Conservation (phyloP, 1,140 invertebrate genomes). For the Zaprionus vittiger region DNA sequence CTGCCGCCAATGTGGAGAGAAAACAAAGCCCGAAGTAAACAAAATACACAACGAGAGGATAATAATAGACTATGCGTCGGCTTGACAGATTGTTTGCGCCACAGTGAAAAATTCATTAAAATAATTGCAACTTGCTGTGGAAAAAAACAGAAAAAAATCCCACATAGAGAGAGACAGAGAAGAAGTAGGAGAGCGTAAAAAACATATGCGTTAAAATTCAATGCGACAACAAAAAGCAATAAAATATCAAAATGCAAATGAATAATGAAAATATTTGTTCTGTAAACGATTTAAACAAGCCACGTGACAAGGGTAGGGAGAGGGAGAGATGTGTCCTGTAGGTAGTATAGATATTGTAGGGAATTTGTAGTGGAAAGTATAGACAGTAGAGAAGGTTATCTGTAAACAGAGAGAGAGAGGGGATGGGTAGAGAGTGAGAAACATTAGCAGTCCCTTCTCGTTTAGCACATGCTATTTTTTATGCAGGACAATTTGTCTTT, state of each 20-base stretch:
- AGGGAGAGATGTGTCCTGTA: background rate
- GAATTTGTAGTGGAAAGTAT: too few relatives aligned
- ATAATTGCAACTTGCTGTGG: background rate
- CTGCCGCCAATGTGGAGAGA: conserved; percentile 30
- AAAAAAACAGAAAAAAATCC: background rate
- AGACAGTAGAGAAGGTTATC: too few relatives aligned
- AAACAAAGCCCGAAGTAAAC: conserved; percentile 18
- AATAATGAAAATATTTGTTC: background rate
- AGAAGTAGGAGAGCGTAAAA: background rate
- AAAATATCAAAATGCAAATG: background rate
- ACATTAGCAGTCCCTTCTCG: background rate
- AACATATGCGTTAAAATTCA: background rate
- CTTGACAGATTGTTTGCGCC: conserved; percentile 9
- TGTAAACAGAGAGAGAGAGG: too few relatives aligned
- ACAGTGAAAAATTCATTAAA: conserved; percentile 3
- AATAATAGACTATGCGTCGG: background rate
- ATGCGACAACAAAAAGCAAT: background rate
- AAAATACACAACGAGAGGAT: conserved; percentile 6
- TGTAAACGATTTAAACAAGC: background rate
- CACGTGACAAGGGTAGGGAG: background rate
- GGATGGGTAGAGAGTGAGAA: too few relatives aligned
- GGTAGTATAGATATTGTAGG: background rate
- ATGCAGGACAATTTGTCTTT: background rate
- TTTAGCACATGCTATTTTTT: background rate
- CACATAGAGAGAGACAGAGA: background rate